Evolutionary conservation across 2,888 invertebrate genomes (phyloP).

Genomic region (Lepeophtheirus nordmannii): DNA sequence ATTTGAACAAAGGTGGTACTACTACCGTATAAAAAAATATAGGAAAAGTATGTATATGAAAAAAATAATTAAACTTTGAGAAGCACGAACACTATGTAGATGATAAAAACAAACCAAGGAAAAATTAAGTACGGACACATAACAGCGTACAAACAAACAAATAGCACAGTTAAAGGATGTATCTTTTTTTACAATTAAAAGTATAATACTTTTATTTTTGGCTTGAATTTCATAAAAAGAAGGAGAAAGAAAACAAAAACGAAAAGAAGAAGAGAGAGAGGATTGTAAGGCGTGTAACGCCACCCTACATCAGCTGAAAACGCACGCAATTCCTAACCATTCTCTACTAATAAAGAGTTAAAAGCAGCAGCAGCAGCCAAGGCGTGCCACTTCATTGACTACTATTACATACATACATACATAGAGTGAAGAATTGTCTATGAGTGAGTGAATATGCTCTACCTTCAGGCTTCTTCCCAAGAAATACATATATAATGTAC

Average conservation of each 20-base stretch:
- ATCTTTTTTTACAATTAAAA: not conserved
- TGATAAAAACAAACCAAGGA: constrained; percentile 11
- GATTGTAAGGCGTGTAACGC: not conserved
- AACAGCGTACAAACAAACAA: not conserved
- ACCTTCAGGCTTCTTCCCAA: no score
- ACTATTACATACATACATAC: no score
- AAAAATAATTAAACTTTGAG: constrained; percentile 3
- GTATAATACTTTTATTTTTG: constrained; percentile 2
- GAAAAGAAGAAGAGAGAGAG: not conserved
- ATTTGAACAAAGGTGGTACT: no score
- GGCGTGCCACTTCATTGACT: not conserved
- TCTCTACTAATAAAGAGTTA: no score
- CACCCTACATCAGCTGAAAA: not conserved
- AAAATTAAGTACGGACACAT: constrained; percentile 5
- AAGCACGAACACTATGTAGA: constrained; percentile 5
- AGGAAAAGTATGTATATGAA: not conserved
- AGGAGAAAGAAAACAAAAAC: not conserved
- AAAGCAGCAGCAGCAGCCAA: not conserved
- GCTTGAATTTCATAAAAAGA: not conserved
- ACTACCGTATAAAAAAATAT: not conserved
- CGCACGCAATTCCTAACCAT: not conserved
- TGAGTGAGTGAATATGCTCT: no score
- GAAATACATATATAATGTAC: no score
- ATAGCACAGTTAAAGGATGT: not conserved
- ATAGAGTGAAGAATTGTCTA: no score